phyloP scores from a whole-genome alignment of 2,113 vertebrate species.

The Dryoscopus gambensis region DNA sequence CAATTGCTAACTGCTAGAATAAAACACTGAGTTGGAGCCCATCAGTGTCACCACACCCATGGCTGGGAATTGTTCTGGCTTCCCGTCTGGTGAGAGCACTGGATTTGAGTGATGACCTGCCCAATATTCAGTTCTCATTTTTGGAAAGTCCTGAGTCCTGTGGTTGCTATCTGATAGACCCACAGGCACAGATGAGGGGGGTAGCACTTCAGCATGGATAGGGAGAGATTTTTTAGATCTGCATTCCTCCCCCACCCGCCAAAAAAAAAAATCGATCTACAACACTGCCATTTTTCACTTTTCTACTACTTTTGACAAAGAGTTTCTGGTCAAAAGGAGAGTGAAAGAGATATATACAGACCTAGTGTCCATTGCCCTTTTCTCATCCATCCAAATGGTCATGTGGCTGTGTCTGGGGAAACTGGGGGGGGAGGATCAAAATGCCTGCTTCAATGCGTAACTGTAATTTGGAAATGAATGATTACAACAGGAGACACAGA shows the following conservation, averaged over 20 bases:
- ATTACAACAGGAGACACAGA: neutral
- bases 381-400: neutral
- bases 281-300: neutral
- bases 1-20: neutral
- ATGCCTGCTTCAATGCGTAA: neutral
- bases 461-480: neutral
- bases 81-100: neutral
- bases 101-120: neutral
- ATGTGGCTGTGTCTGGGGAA: neutral
- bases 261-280: neutral
- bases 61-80: neutral
- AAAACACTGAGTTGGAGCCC: neutral
- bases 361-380: neutral
- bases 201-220: neutral
- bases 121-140: neutral
- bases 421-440: neutral
- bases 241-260: fast-evolving
- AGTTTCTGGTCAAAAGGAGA: neutral
- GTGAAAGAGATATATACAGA: neutral
- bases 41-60: neutral
- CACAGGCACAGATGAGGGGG: neutral
- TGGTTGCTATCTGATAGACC: neutral
- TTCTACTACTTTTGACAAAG: neutral
- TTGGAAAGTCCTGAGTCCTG: neutral
- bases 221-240: neutral